These are phyloP conservation scores for Mirounga angustirostris DNA, from an alignment of 2,113 vertebrate genomes.

Conservation along the genomic window DNA sequence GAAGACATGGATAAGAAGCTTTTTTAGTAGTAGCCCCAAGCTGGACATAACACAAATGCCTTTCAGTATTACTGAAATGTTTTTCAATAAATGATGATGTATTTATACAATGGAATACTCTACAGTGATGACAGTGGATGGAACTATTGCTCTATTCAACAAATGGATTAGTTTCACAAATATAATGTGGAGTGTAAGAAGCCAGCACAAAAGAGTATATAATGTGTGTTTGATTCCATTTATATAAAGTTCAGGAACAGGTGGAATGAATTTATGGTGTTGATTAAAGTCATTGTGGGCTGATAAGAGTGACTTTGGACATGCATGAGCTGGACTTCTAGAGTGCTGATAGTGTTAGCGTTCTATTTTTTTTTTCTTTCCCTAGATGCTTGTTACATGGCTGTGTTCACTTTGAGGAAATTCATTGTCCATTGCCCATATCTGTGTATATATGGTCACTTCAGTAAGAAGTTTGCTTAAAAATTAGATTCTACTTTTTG, in stretches of 20 bases:
- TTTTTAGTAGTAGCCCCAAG: background rate
- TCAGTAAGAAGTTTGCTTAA: conserved; percentile 9
- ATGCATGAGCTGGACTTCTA: background rate
- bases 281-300: background rate
- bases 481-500: conserved; percentile 19
- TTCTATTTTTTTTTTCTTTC: background rate
- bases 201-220: background rate
- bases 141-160: background rate
- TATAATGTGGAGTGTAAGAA: background rate
- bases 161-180: background rate
- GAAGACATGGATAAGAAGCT: background rate
- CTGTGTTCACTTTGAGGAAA: background rate
- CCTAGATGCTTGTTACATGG: background rate
- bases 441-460: background rate
- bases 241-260: background rate
- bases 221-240: background rate
- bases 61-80: background rate
- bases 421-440: background rate
- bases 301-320: background rate
- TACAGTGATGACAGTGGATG: background rate
- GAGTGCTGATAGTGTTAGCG: background rate
- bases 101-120: conserved; percentile 42
- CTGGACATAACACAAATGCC: background rate
- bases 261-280: background rate
- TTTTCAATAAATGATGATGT: background rate